phyloP scores from a whole-genome alignment of 2,888 invertebrate genomes.

The Leptura quadrifasciata region DNA sequence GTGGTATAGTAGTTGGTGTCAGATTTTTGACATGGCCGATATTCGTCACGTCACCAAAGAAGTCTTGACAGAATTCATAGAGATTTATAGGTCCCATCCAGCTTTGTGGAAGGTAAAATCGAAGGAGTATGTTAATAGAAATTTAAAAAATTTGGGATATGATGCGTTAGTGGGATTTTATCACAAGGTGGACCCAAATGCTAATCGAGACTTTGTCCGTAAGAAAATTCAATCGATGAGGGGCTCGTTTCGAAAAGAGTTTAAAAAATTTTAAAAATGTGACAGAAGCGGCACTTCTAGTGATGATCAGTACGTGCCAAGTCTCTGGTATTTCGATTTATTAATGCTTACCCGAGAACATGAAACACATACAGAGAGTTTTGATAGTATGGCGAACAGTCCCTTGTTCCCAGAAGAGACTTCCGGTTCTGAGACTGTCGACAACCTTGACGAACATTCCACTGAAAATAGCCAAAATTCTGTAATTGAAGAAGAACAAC shows the following conservation, averaged over 20 bases:
- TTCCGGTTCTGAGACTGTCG: not conserved
- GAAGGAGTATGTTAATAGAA: constrained; percentile 12
- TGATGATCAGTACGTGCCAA: not conserved
- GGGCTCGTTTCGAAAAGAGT: constrained; percentile 1
- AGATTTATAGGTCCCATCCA: constrained; percentile 24
- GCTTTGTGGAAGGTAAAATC: constrained; percentile 26
- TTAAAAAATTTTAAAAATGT: not conserved
- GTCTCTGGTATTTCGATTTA: constrained; percentile 15
- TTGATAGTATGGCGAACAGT: constrained; percentile 9
- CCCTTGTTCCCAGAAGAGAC: not conserved
- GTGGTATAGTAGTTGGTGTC: constrained; percentile 18
- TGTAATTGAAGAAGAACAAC: not conserved
- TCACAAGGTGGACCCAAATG: not conserved
- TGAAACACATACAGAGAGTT: not conserved
- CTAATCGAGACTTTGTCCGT: constrained; percentile 11
- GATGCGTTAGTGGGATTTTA: constrained; percentile 12
- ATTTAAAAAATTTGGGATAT: constrained; percentile 24
- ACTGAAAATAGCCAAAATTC: not conserved
- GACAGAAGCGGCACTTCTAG: not conserved
- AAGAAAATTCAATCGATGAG: constrained; percentile 21
- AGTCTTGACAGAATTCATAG: constrained; percentile 26
- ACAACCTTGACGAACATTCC: not conserved
- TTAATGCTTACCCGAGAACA: constrained; percentile 6
- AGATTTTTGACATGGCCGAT: constrained; percentile 29
- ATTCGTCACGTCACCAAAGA: constrained; percentile 32